phyloP scores from a whole-genome alignment of 2,113 vertebrate genomes.

The Melanocharis versteri region DNA sequence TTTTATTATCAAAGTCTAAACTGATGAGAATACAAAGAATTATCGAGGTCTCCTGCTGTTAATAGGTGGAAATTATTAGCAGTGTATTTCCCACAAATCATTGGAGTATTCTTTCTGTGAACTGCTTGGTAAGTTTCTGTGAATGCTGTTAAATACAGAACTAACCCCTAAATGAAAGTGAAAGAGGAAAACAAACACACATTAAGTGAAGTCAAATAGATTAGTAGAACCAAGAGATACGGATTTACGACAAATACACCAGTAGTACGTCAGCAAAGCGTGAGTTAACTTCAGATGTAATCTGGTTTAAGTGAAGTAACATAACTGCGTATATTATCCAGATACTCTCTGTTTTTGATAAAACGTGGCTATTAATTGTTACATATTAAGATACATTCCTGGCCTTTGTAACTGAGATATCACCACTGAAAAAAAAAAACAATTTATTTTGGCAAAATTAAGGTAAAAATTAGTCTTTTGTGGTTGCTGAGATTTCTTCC shows the following conservation, averaged over 20 bases:
- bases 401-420: background rate
- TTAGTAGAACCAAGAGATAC: background rate
- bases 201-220: background rate
- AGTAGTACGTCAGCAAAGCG: background rate
- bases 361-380: constrained; percentile 9
- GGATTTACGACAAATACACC: background rate
- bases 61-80: background rate
- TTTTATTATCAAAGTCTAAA: constrained; percentile 29
- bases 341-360: background rate
- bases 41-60: background rate
- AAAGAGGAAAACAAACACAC: background rate
- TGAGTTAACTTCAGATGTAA: background rate
- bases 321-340: background rate
- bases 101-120: background rate
- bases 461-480: constrained; percentile 25
- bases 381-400: background rate
- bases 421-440: background rate
- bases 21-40: background rate
- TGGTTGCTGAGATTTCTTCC: background rate
- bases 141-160: background rate
- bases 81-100: background rate
- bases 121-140: background rate
- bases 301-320: background rate
- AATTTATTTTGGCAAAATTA: background rate
- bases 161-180: background rate